phyloP scores from a whole-genome alignment of 1,140 invertebrate species.

The Apis dorsata region DNA sequence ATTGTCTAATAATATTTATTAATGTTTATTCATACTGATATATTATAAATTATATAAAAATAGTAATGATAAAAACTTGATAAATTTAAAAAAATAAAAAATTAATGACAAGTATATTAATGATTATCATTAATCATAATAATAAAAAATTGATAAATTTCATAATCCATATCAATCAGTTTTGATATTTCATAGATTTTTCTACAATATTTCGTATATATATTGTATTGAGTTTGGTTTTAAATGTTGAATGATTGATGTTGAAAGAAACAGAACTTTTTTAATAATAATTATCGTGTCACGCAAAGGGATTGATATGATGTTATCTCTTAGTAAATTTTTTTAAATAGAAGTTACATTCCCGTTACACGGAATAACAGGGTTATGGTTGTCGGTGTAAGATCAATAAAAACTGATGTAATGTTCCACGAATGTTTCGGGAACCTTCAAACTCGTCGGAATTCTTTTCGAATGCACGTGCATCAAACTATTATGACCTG shows the following conservation, averaged over 20 bases:
- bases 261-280: neutral
- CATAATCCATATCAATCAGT: too few relatives aligned
- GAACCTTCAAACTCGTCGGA: neutral
- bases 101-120: neutral
- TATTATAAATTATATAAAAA: neutral
- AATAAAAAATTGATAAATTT: neutral
- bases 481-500: neutral
- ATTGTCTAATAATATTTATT: neutral
- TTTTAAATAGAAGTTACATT: constrained; percentile 41
- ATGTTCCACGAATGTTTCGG: constrained; percentile 57
- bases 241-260: neutral
- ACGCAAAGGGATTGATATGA: constrained; percentile 10
- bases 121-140: neutral
- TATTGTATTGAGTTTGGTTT: neutral
- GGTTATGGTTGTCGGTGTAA: constrained; percentile 9
- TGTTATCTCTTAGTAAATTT: constrained; percentile 18
- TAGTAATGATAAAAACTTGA: neutral
- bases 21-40: too few relatives aligned
- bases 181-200: neutral
- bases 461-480: constrained; percentile 6
- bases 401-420: constrained; percentile 64
- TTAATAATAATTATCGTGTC: neutral
- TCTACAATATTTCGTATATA: too few relatives aligned
- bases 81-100: neutral
- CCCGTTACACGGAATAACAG: constrained; percentile 19